Percentiles rank a stretch among this genome's conserved stretches.
phyloP scores from a whole-genome alignment of 2,113 vertebrate species.

The Chloroceryle aenea region DNA sequence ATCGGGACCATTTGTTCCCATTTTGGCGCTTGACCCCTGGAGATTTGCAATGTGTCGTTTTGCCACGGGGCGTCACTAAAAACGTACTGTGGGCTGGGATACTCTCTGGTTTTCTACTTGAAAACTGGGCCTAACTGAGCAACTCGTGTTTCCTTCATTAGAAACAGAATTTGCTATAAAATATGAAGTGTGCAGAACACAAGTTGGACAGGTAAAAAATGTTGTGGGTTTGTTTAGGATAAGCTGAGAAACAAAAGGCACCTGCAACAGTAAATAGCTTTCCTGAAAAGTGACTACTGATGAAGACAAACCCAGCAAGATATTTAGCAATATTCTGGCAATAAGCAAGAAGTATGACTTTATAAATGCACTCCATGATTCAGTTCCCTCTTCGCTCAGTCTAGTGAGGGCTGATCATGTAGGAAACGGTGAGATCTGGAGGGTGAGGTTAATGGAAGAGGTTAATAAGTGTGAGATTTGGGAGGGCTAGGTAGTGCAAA shows the following conservation, averaged over 20 bases:
- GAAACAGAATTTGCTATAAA: neutral
- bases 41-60: neutral
- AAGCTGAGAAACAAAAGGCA: neutral
- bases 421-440: neutral
- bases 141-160: neutral
- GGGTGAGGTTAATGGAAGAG: neutral
- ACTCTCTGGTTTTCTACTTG: neutral
- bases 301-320: neutral
- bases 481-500: neutral
- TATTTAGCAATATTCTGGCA: neutral
- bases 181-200: neutral
- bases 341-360: neutral
- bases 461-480: neutral
- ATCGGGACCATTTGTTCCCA: neutral
- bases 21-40: neutral
- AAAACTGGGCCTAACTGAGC: neutral
- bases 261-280: neutral
- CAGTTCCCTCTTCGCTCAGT: neutral
- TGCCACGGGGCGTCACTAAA: conserved; percentile 6
- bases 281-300: neutral
- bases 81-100: neutral
- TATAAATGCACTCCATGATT: neutral
- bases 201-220: neutral
- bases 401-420: neutral
- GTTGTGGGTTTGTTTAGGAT: neutral